Percentiles rank a stretch among this genome's conserved stretches.
Conservation (phyloP, 2,797 vertebrate species). For the Gallinago nigripennis region DNA sequence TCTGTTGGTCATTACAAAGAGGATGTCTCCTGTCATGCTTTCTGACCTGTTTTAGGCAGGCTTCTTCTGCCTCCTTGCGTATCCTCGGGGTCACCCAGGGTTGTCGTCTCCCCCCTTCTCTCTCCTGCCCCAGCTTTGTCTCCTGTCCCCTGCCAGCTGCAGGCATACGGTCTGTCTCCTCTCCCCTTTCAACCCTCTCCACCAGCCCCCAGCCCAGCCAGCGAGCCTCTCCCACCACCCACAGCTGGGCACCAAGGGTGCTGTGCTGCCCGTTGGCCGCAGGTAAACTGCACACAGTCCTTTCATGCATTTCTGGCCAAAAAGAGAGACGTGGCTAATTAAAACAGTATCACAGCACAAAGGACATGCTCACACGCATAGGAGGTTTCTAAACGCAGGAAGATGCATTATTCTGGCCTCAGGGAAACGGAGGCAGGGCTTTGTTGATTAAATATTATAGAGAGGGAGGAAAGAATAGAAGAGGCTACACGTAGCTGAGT, state of each 20-base stretch:
- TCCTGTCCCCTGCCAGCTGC: neutral
- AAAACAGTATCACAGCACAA: conserved; percentile 30
- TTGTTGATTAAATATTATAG: conserved; percentile 46
- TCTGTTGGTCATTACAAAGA: neutral
- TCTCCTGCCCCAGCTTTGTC: neutral
- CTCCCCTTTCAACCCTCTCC: neutral
- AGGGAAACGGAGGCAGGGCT: conserved; percentile 41
- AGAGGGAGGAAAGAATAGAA: conserved; percentile 6
- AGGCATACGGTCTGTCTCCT: neutral
- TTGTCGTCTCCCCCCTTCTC: neutral
- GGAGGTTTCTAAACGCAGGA: conserved; percentile 63
- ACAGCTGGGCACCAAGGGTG: neutral
- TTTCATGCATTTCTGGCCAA: neutral
- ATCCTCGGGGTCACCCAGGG: neutral
- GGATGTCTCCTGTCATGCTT: neutral
- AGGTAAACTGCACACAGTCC: neutral
- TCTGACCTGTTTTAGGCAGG: neutral
- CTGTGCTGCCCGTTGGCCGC: neutral
- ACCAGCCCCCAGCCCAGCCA: neutral
- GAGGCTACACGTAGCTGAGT: neutral
- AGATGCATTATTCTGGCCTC: conserved; percentile 53
- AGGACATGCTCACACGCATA: conserved; percentile 3
- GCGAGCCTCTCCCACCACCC: rapidly evolving
- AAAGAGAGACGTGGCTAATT: neutral
- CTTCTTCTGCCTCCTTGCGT: neutral